A percentile compares a stretch with the other conserved stretches of the same genome.
Evolutionary conservation across 1,140 invertebrate species (phyloP).

Genomic region (Drosophila kohkoa): DNA sequence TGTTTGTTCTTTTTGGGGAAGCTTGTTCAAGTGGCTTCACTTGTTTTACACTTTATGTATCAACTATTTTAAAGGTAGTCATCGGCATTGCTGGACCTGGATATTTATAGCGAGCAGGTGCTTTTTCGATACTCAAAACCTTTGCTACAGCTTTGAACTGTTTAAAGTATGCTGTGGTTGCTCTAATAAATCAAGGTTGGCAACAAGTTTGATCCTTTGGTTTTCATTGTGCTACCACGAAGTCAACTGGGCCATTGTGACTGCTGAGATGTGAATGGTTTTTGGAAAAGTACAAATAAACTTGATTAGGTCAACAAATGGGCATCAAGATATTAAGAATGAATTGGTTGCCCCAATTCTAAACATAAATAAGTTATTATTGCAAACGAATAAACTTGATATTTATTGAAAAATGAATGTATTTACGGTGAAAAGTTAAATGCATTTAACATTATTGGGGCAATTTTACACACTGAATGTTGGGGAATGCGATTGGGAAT

Average conservation of each 20-base stretch:
- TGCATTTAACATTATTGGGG: slow-evolving; percentile 66
- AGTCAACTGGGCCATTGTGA: slow-evolving; percentile 9
- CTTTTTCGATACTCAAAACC: background rate
- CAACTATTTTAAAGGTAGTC: too few relatives aligned
- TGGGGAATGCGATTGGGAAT: background rate
- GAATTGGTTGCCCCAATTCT: background rate
- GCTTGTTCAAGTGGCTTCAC: too few relatives aligned
- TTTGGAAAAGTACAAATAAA: background rate
- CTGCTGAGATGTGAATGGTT: slow-evolving; percentile 22
- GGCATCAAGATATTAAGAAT: background rate
- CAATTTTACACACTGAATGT: slow-evolving; percentile 57
- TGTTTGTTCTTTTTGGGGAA: too few relatives aligned
- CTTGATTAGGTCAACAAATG: slow-evolving; percentile 6
- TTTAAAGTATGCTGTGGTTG: background rate
- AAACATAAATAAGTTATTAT: slow-evolving; percentile 7
- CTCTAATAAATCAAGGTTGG: slow-evolving; percentile 33
- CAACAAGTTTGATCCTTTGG: slow-evolving; percentile 19
- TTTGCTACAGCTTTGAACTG: background rate
- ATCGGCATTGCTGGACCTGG: too few relatives aligned
- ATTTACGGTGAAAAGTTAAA: slow-evolving; percentile 43
- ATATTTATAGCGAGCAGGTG: too few relatives aligned
- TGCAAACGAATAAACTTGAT: background rate
- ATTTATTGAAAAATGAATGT: slow-evolving; percentile 11
- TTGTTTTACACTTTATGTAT: too few relatives aligned
- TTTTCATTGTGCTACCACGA: background rate